phyloP scores from a whole-genome alignment of 2,113 vertebrate species.

The Coracopsis vasa region DNA sequence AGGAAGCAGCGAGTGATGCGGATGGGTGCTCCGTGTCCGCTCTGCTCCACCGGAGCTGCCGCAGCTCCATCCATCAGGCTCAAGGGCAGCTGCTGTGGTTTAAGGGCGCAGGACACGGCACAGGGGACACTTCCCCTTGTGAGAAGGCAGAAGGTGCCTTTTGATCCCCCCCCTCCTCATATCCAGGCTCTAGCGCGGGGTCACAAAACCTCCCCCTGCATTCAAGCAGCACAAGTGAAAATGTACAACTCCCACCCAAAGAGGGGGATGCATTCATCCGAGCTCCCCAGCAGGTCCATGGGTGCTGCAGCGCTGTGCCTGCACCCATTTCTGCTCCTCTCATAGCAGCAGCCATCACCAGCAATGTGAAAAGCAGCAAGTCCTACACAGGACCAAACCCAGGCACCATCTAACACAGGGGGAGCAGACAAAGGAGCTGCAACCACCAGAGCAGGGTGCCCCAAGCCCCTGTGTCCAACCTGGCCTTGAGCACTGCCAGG shows the following conservation, averaged over 20 bases:
- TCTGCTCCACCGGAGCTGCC: not conserved
- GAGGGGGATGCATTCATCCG: accelerated
- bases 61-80: not conserved
- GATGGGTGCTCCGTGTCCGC: not conserved
- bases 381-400: not conserved
- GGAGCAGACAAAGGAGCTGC: not conserved
- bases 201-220: not conserved
- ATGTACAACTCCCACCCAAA: accelerated
- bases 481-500: not conserved
- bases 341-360: not conserved
- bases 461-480: not conserved
- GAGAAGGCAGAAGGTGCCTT: not conserved
- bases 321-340: not conserved
- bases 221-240: accelerated
- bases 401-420: not conserved
- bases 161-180: not conserved
- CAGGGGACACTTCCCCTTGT: accelerated
- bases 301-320: accelerated
- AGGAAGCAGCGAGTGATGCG: not conserved
- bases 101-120: not conserved
- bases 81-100: not conserved
- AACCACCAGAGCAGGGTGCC: not conserved
- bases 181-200: accelerated
- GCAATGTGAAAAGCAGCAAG: not conserved
- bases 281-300: accelerated